Percentiles rank a stretch among this genome's conserved stretches.
Evolutionary conservation across 2,113 vertebrate species (phyloP).

Genomic region (Mixornis gularis): DNA sequence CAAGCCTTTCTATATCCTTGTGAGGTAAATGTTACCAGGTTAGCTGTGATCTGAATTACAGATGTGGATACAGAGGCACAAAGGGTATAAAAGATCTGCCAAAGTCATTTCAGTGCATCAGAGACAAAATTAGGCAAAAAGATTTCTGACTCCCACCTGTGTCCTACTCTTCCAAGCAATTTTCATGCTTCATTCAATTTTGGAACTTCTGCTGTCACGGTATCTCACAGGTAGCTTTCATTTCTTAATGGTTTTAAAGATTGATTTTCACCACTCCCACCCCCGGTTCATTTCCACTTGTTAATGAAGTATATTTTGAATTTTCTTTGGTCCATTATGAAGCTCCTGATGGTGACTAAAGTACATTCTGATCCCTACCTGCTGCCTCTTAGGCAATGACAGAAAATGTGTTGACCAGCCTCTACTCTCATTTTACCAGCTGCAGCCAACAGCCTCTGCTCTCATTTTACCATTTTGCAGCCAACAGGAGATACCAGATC

Average conservation of each 20-base stretch:
- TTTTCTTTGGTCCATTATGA: background rate
- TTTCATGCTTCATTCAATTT: conserved; percentile 25
- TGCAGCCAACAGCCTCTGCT: background rate
- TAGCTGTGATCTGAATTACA: background rate
- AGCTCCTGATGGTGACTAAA: background rate
- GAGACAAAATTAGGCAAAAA: conserved; percentile 29
- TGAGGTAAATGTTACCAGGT: background rate
- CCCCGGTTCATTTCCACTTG: background rate
- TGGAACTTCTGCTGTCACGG: background rate
- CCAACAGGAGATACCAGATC: background rate
- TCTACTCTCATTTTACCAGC: background rate
- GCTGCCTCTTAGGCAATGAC: background rate
- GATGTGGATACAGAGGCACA: background rate
- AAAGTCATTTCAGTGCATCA: conserved; percentile 16
- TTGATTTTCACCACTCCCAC: background rate
- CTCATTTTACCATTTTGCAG: background rate
- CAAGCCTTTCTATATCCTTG: background rate
- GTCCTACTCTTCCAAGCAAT: conserved; percentile 13
- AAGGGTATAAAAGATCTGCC: background rate
- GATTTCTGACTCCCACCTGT: conserved; percentile 28
- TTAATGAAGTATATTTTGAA: background rate
- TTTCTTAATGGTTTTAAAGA: conserved; percentile 17
- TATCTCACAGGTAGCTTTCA: conserved; percentile 4
- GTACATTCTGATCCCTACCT: background rate
- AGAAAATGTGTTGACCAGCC: background rate